Base-by-base conservation (phyloP, 1,140 invertebrate species). In the Pogonus chalceus region DNA sequence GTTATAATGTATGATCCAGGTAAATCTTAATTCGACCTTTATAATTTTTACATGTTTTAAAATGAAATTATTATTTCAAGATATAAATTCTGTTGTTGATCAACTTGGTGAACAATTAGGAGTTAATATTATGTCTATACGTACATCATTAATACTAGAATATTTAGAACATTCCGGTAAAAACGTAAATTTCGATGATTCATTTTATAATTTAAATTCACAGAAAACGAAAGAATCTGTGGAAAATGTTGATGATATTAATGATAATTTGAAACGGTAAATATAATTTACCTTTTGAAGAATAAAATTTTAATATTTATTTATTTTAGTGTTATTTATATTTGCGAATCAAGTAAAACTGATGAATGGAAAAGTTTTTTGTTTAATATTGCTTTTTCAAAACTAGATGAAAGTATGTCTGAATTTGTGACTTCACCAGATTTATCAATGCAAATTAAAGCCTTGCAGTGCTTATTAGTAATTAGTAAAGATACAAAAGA, bases 81-180 rank as follows among this genome's bases (percentile, higher is more conserved):
- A 65, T 54, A 63, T 68, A 18, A 66, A 68, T 53, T 55, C 49
- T 35, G 61, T 62, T 18, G 59, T 63, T 14, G 57, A 66, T 49
- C 58, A 64, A 23, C 35, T 68, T 14, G 62, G 56, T 10, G 46
- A 50, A 21, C 37, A 65, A 47, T 64, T 59, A 43, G 21, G 55
- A 10, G 52, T 64, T 16, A 50, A 60, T 46, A 49, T 62, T 9
- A 43, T 51, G 22, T 35, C 60, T 51, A 59, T 55, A 14, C 52
- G 58, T 3, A 20, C 35, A 7, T n/a, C 51, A 16, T 26, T 63
- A 12, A 20, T 65, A 20, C 53, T 58, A 14, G 24, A 52, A 16
- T 65, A 57, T 54, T 52, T 61, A 23, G 23, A 14, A 16, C 52
- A 58, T 12, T 39, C 16, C 7, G 7, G 2, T 39, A n/a, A 3